These are phyloP conservation scores for Noctua comes DNA, from an alignment of 2,888 invertebrate species.

Conservation along the genomic window DNA sequence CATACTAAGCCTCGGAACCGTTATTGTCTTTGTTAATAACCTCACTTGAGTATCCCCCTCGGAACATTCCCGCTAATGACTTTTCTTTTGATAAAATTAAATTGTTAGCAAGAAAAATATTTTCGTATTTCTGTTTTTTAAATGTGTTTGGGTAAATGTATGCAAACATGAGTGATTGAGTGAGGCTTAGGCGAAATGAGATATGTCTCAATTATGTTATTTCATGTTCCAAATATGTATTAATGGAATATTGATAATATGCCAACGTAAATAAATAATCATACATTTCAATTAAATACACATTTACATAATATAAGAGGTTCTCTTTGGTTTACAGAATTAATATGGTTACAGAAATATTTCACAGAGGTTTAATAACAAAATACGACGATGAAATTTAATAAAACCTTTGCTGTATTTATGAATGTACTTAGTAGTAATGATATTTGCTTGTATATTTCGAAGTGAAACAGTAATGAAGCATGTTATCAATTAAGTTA, in stretches of 20 bases:
- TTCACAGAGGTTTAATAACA: conserved; percentile 28
- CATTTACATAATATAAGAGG: conserved; percentile 39
- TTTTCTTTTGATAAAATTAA: conserved; percentile 58
- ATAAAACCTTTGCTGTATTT: conserved; percentile 25
- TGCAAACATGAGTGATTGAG: conserved; percentile 38
- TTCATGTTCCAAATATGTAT: conserved; percentile 40
- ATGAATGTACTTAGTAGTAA: conserved; percentile 12
- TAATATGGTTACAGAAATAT: conserved; percentile 34
- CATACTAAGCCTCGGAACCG: conserved; percentile 73
- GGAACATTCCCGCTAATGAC: conserved; percentile 61
- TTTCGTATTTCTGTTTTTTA: conserved; percentile 25
- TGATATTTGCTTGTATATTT: conserved; percentile 26
- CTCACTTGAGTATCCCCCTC: conserved; percentile 69
- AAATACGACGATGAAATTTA: conserved; percentile 29
- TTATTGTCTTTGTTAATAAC: conserved; percentile 81
- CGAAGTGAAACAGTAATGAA: conserved; percentile 3
- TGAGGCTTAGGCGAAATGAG: conserved; percentile 25
- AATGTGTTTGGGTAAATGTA: conserved; percentile 31
- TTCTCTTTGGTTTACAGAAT: conserved; percentile 31
- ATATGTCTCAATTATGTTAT: conserved; percentile 34
- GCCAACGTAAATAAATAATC: conserved; percentile 37
- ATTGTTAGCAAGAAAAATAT: conserved; percentile 41
- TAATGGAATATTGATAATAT: conserved; percentile 31
- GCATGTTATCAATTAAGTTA: background rate
- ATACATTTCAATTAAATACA: conserved; percentile 39